A percentile compares a stretch with the other conserved stretches of the same genome.
These are phyloP conservation scores for Perca flavescens DNA, from an alignment of 2,113 vertebrate genomes.

Conservation along the genomic window DNA sequence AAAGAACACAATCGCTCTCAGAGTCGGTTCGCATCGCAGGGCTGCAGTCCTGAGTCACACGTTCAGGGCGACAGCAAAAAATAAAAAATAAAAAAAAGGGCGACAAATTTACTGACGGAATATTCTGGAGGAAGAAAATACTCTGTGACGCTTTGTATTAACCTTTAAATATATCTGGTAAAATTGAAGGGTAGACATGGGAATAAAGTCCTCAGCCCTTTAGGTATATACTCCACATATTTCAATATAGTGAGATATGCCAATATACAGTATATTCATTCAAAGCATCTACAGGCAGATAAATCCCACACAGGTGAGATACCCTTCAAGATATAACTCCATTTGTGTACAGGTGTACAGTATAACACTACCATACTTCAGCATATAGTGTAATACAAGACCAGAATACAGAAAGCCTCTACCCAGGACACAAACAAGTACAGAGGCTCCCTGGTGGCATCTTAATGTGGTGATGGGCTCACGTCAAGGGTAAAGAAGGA, in stretches of 20 bases:
- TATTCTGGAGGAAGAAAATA: background rate
- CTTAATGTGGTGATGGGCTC: constrained; percentile 52
- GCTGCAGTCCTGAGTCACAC: constrained; percentile 42
- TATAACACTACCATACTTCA: background rate
- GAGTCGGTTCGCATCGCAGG: background rate
- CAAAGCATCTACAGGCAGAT: background rate
- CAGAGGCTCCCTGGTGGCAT: constrained; percentile 38
- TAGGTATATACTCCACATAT: background rate
- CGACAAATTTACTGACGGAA: background rate
- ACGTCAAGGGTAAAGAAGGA: constrained; percentile 46
- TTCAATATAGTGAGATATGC: background rate
- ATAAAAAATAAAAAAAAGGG: background rate
- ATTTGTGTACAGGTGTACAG: background rate
- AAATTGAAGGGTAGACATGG: background rate
- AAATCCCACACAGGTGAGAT: constrained; percentile 4
- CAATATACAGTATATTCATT: background rate
- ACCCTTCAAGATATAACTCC: background rate
- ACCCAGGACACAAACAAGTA: constrained; percentile 17
- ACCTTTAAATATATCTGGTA: background rate
- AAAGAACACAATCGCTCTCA: constrained; percentile 35
- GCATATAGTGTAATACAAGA: constrained; percentile 1
- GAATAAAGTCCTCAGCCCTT: background rate
- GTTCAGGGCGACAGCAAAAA: constrained; percentile 13
- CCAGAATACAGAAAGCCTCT: constrained; percentile 5
- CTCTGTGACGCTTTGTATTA: background rate